These are phyloP conservation scores for Tenthredo livida DNA, from an alignment of 2,888 invertebrate species.

Conservation along the genomic window DNA sequence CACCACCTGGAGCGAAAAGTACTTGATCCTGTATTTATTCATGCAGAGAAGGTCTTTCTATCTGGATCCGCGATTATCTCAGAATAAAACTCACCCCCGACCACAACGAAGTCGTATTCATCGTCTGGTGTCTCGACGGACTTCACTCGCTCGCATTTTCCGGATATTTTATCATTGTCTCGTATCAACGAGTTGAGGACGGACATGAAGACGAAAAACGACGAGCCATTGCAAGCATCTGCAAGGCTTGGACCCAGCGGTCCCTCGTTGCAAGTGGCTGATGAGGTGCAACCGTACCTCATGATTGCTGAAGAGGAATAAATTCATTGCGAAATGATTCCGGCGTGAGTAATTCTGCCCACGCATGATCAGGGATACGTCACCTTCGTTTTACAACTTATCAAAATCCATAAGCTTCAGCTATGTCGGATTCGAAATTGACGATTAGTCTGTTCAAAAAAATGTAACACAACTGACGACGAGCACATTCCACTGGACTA, in stretches of 20 bases:
- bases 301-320: background rate
- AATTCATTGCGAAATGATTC: background rate
- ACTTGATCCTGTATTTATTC: too few species aligned
- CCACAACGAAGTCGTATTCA: conserved; percentile 83
- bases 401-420: background rate
- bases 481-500: background rate
- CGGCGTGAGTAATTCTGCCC: background rate
- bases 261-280: background rate
- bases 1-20: conserved; percentile 78
- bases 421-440: background rate
- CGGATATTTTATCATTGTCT: conserved; percentile 61
- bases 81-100: conserved; percentile 78
- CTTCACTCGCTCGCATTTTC: conserved; percentile 80
- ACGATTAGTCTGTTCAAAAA: background rate
- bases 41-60: too few species aligned
- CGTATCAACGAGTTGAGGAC: conserved; percentile 63
- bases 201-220: conserved; percentile 61
- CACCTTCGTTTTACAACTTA: background rate
- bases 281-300: background rate
- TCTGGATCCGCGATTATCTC: background rate
- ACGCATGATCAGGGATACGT: background rate
- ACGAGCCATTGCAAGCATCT: conserved; percentile 62
- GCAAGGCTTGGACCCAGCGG: conserved; percentile 61
- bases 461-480: background rate
- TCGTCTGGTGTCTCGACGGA: conserved; percentile 74